Evolutionary conservation across 2,797 vertebrate genomes (phyloP).

Genomic region (Gadopsis marmoratus): DNA sequence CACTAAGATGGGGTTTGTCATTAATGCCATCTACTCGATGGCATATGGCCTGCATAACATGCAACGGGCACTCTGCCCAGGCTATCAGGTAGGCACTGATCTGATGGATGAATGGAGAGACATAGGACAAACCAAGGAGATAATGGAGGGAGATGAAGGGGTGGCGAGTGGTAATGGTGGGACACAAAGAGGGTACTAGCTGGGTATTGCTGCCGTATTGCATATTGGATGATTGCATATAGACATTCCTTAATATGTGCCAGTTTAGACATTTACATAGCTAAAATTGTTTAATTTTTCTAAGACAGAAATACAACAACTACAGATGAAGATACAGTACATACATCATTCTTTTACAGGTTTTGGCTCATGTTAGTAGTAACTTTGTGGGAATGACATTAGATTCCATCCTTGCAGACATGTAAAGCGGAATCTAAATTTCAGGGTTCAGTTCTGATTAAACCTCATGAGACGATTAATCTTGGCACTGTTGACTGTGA

Average conservation of each 20-base stretch:
- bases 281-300: too few relatives aligned
- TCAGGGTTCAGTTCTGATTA: not conserved
- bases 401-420: not conserved
- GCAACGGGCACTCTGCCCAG: conserved; percentile 92
- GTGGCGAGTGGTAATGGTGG: not conserved
- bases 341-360: conserved; percentile 10
- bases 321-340: not conserved
- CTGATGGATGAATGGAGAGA: conserved; percentile 36
- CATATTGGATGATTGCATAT: not conserved
- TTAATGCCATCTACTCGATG: conserved; percentile 99
- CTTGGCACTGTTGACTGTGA: not conserved
- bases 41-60: conserved; percentile 97
- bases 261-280: not conserved
- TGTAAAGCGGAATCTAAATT: conserved; percentile 2
- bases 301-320: not conserved
- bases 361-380: not conserved
- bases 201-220: conserved; percentile 14
- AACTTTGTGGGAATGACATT: not conserved
- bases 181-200: not conserved
- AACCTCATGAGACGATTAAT: conserved; percentile 6
- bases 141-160: not conserved
- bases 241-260: not conserved
- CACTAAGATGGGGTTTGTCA: conserved; percentile 99
- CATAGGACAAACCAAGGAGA: conserved; percentile 19
- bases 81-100: conserved; percentile 81